phyloP scores from a whole-genome alignment of 2,113 vertebrate species.

The Procavia capensis region DNA sequence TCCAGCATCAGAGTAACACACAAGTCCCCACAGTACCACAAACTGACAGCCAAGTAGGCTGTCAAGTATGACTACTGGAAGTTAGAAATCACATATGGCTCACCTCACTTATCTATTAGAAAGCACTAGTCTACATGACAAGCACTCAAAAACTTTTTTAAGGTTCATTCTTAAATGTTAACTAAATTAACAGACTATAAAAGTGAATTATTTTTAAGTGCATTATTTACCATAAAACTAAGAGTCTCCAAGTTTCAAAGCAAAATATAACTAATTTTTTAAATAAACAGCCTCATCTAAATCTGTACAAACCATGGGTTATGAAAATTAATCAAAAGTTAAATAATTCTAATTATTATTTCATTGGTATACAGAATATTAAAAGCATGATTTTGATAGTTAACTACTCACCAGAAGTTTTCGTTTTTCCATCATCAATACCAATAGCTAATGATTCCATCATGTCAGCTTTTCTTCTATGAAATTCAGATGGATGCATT shows the following conservation, averaged over 20 bases:
- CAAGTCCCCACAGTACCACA: no score
- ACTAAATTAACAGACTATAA: constrained; percentile 6
- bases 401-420: constrained; percentile 90
- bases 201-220: constrained; percentile 43
- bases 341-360: constrained; percentile 7
- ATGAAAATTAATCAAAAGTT: constrained; percentile 35
- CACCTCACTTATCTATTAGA: background rate
- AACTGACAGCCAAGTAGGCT: no score
- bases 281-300: background rate
- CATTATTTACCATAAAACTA: constrained; percentile 51
- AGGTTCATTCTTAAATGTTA: background rate
- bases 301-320: constrained; percentile 2
- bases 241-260: constrained; percentile 39
- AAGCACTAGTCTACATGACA: background rate
- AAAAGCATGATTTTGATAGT: constrained; percentile 21
- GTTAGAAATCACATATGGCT: constrained; percentile 15
- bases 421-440: constrained; percentile 93
- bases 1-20: no score
- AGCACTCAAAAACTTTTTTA: background rate
- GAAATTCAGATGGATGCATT: constrained; percentile 93
- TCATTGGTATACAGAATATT: background rate
- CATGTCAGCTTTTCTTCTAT: constrained; percentile 92
- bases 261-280: background rate
- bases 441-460: constrained; percentile 94
- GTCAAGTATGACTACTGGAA: background rate